Evolutionary conservation across 1,140 invertebrate genomes (phyloP).

Genomic region (Heliconius melpomene): DNA sequence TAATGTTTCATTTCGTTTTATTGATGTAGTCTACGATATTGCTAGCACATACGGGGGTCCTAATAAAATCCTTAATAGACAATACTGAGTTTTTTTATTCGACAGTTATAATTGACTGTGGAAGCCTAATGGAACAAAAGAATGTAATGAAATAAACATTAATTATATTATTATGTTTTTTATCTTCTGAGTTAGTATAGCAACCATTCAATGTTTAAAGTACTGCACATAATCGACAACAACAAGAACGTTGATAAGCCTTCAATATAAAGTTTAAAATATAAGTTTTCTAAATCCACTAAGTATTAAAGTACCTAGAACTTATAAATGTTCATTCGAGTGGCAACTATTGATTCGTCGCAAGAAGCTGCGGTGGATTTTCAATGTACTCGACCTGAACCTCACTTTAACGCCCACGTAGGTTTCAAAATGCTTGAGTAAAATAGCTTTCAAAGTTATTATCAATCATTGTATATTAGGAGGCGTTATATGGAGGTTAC

Average conservation of each 20-base stretch:
- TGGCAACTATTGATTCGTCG: conserved; percentile 8
- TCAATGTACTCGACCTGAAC: conserved; percentile 3
- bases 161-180: no score
- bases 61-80: background rate
- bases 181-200: no score
- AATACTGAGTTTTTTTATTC: no score
- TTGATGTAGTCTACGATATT: background rate
- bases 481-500: no score
- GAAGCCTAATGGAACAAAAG: no score
- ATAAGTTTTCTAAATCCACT: background rate
- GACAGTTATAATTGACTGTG: no score
- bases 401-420: no score
- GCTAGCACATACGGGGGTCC: background rate
- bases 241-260: background rate
- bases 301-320: background rate
- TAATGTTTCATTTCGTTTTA: background rate
- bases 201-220: no score
- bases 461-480: no score
- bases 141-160: no score
- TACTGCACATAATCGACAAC: background rate
- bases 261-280: background rate
- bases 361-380: background rate
- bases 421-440: background rate
- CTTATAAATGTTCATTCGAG: background rate
- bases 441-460: background rate